Evolutionary conservation across 2,888 invertebrate genomes (phyloP).

Genomic region (Hypselothyrea guttata): DNA sequence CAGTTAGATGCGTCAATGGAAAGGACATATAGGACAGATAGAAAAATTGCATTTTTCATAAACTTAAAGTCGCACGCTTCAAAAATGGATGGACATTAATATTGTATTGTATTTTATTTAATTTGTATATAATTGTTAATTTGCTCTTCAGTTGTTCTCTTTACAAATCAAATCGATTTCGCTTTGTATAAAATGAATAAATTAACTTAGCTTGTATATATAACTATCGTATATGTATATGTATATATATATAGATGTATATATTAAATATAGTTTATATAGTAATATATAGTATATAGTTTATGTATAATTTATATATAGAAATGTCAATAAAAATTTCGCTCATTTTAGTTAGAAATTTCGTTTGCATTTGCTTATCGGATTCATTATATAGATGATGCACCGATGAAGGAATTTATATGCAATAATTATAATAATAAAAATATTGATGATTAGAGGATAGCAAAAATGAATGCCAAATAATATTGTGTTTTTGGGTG

Average conservation of each 20-base stretch:
- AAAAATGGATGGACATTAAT: constrained; percentile 71
- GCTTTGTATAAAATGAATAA: constrained; percentile 60
- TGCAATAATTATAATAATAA: constrained; percentile 21
- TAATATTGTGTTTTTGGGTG: too few relatives aligned
- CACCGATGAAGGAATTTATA: constrained; percentile 65
- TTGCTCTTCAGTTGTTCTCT: constrained; percentile 17
- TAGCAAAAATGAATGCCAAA: too few relatives aligned
- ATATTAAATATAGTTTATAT: constrained; percentile 24
- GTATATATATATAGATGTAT: constrained; percentile 44
- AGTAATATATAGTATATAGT: neutral
- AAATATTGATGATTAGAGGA: too few relatives aligned
- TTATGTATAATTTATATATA: constrained; percentile 55
- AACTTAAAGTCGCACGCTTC: constrained; percentile 66
- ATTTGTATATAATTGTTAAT: constrained; percentile 14
- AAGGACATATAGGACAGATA: constrained; percentile 40
- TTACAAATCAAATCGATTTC: constrained; percentile 62
- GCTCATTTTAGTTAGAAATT: constrained; percentile 44
- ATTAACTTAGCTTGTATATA: constrained; percentile 62
- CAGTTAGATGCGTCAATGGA: constrained; percentile 57
- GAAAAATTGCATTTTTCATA: constrained; percentile 71
- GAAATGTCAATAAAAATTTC: constrained; percentile 62
- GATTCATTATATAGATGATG: constrained; percentile 44
- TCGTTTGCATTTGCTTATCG: constrained; percentile 17
- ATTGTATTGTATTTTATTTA: constrained; percentile 32
- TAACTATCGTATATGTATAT: constrained; percentile 34